Conservation (phyloP, 1,140 invertebrate species). For the Pachypsylla venusta region DNA sequence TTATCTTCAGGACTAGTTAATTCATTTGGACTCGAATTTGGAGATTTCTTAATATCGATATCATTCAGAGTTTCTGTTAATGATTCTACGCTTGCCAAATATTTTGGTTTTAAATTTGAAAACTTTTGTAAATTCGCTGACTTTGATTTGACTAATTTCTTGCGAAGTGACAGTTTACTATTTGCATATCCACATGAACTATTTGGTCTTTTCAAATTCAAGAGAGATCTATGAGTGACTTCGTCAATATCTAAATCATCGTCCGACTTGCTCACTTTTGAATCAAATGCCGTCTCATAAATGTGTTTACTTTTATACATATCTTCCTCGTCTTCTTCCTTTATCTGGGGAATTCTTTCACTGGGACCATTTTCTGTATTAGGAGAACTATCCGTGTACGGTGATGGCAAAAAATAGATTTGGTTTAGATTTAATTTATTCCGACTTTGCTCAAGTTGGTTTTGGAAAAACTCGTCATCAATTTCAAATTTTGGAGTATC, state of each 20-base stretch:
- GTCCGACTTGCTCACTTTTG: slow-evolving; percentile 62
- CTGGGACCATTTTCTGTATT: background rate
- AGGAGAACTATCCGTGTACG: background rate
- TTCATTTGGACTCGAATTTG: too few relatives aligned
- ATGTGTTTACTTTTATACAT: slow-evolving; percentile 51
- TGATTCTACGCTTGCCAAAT: slow-evolving; percentile 1
- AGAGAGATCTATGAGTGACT: background rate
- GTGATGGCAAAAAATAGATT: background rate
- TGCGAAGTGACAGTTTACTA: background rate
- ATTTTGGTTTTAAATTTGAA: background rate
- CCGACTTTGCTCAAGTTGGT: background rate
- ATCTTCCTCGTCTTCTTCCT: slow-evolving; percentile 32
- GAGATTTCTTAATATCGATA: background rate
- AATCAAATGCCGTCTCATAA: slow-evolving; percentile 80
- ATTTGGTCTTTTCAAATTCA: background rate
- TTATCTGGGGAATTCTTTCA: slow-evolving; percentile 1
- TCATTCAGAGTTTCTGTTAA: background rate
- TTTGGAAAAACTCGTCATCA: slow-evolving; percentile 1
- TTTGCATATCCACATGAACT: background rate
- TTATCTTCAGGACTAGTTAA: too few relatives aligned
- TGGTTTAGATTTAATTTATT: background rate
- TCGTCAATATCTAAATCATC: slow-evolving; percentile 50
- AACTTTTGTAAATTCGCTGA: slow-evolving; percentile 4
- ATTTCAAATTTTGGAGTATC: slow-evolving; percentile 6
- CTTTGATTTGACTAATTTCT: background rate